Base-by-base conservation (phyloP, 2,888 invertebrate genomes). In the Asteroscopus sphinx region DNA sequence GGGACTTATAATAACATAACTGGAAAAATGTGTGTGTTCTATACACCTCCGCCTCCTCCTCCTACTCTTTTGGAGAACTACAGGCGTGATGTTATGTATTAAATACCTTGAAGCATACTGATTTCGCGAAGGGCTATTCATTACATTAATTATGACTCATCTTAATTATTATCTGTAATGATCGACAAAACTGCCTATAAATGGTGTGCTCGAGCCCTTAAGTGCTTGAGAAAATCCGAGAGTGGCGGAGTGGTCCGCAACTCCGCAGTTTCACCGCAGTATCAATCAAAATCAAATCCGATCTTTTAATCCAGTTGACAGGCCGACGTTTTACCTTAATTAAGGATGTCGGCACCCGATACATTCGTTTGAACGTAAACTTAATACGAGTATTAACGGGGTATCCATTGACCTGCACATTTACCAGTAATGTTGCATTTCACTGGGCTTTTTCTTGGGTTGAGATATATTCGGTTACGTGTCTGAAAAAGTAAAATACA, bases 221-320 rank as follows among this genome's bases (percentile, higher is more conserved):
- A 47, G 59, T 47, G 36, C 41, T 48, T 68, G 71, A 73, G 71
- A 75, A 76, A 73, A 77, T 59, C 39, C 36, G 53, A 65, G 68
- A 64, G 57, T 41, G 52, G 54, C 13, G 35, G 37, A 53, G 54
- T 81, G 83, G 80, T 82, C 81, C 75, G 61, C 75, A 58, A 79
- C 85, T 82, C 81, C 75, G 61, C 75, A 58, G 80, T 86, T 84
- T 85, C 85, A 82, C 86, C 81, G 79, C 80, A 82, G 80, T 83
- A 90, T 91, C 89, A 89, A 91, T 92, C 91, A 91, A 90, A 85
- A 88, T 91, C 88, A 86, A 83, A 89, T 86, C 83, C 73, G 79
- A 85, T 85, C 77, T 87, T 87, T 84, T 89, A 89, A 90, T 88
- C 86, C 86, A 76, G 61, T 67, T 73, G 83, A 82, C 82, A 73